phyloP scores from a whole-genome alignment of 1,140 invertebrate genomes.

The Oedothorax gibbosus region DNA sequence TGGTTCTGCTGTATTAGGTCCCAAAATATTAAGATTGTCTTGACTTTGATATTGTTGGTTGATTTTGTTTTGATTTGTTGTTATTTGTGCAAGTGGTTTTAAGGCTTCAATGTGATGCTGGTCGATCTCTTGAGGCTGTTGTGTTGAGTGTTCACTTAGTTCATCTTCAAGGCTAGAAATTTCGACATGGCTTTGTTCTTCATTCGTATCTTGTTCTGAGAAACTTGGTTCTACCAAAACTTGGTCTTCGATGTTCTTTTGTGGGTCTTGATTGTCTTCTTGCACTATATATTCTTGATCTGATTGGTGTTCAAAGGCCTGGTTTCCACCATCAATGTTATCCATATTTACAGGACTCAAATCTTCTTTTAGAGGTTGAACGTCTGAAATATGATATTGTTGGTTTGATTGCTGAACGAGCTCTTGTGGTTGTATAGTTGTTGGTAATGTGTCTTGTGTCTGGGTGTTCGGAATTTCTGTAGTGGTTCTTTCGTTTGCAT shows the following conservation, averaged over 20 bases:
- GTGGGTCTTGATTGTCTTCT: background rate
- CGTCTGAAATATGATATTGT: constrained; percentile 9
- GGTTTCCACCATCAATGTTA: background rate
- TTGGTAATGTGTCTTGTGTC: background rate
- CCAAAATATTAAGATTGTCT: constrained; percentile 19
- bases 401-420: background rate
- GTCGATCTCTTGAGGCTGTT: constrained; percentile 9
- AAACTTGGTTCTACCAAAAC: background rate
- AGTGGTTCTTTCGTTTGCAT: constrained; percentile 1
- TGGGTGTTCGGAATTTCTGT: background rate
- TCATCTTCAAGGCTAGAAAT: background rate
- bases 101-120: constrained; percentile 27
- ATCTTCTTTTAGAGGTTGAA: background rate
- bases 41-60: background rate
- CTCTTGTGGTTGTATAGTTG: background rate
- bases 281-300: background rate
- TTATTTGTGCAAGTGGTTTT: constrained; percentile 31
- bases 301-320: background rate
- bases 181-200: background rate
- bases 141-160: background rate
- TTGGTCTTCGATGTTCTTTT: constrained; percentile 16
- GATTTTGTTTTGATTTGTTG: constrained; percentile 5
- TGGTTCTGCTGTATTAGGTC: background rate
- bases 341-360: background rate
- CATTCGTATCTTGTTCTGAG: background rate